These are phyloP conservation scores for Stenodema calcarata DNA, from an alignment of 2,888 invertebrate genomes.

Conservation along the genomic window DNA sequence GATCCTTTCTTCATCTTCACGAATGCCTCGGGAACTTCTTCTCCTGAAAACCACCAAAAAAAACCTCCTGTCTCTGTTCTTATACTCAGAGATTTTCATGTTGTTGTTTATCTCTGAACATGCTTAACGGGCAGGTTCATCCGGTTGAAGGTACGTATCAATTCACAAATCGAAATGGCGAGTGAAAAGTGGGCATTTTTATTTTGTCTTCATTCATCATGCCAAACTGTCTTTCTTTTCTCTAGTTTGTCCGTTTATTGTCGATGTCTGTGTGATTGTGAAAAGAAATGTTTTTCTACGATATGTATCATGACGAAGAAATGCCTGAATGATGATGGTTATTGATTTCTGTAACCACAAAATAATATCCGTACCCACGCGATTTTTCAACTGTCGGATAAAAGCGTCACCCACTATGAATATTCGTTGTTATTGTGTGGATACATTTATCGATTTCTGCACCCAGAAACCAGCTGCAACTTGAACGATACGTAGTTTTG, in stretches of 20 bases:
- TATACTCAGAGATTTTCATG: constrained; percentile 12
- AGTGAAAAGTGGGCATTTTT: not conserved
- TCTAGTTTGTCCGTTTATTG: not conserved
- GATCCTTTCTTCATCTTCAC: constrained; percentile 14
- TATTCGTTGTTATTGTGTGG: too few species aligned
- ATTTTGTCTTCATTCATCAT: not conserved
- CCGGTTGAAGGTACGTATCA: constrained; percentile 26
- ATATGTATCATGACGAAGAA: not conserved
- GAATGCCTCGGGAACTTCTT: constrained; percentile 21
- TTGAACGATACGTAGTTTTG: too few species aligned
- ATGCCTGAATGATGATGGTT: not conserved
- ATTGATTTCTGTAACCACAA: not conserved
- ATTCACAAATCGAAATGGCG: not conserved
- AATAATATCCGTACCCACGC: too few species aligned
- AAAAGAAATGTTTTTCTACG: not conserved
- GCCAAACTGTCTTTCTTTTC: not conserved
- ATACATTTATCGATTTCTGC: too few species aligned
- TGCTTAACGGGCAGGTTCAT: constrained; percentile 34
- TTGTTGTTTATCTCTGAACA: constrained; percentile 35
- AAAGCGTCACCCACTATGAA: too few species aligned
- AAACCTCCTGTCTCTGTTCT: not conserved
- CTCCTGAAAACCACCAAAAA: not conserved
- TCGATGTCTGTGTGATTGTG: not conserved
- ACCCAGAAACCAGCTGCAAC: too few species aligned
- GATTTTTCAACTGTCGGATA: too few species aligned